phyloP scores from a whole-genome alignment of 2,888 invertebrate genomes.

The Malacosoma neustria region DNA sequence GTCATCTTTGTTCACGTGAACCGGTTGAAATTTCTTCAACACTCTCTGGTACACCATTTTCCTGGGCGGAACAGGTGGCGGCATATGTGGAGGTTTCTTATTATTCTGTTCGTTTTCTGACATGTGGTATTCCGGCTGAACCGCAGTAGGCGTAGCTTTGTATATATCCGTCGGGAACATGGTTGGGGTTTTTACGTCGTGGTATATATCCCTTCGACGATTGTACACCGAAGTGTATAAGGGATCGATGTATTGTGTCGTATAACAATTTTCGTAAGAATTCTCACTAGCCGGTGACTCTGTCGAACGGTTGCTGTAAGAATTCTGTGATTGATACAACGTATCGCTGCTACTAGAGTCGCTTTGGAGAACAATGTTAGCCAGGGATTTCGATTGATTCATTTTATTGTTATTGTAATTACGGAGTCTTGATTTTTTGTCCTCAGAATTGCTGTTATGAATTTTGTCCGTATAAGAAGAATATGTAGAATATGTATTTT shows the following conservation, averaged over 20 bases:
- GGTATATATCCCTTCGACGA: conserved; percentile 54
- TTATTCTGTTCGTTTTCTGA: conserved; percentile 45
- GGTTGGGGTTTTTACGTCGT: conserved; percentile 51
- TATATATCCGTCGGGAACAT: conserved; percentile 63
- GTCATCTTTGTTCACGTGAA: conserved; percentile 77
- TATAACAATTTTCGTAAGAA: conserved; percentile 59
- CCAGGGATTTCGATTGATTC: conserved; percentile 65
- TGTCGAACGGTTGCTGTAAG: conserved; percentile 56
- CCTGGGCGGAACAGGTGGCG: conserved; percentile 76
- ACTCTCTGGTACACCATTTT: conserved; percentile 65
- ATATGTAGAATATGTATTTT: conserved; percentile 54
- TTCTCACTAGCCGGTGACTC: conserved; percentile 66
- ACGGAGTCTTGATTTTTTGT: conserved; percentile 51
- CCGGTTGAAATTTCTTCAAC: conserved; percentile 77
- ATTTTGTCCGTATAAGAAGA: conserved; percentile 52
- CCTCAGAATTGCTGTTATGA: conserved; percentile 43
- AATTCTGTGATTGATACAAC: conserved; percentile 60
- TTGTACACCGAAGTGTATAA: conserved; percentile 63
- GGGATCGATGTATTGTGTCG: conserved; percentile 63
- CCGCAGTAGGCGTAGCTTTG: conserved; percentile 66
- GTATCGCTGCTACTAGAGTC: conserved; percentile 68
- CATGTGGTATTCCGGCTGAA: conserved; percentile 52
- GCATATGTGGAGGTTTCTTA: conserved; percentile 67
- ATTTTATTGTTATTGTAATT: conserved; percentile 59
- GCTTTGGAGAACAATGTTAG: conserved; percentile 61